Base-by-base conservation (phyloP, 1,140 invertebrate genomes). In the Eriosoma lanigerum region DNA sequence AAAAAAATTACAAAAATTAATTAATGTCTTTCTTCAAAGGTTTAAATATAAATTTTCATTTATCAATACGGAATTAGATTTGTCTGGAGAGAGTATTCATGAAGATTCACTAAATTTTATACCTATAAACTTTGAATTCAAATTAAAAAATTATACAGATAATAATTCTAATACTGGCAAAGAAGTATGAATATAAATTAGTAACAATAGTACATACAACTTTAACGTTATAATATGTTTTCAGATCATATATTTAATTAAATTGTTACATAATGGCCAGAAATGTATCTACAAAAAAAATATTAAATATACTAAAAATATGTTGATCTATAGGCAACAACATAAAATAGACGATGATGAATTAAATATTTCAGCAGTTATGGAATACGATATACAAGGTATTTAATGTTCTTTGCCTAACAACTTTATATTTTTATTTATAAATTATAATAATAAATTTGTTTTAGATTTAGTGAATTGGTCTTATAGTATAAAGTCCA, bases 271-370 rank as follows among this genome's bases (percentile, higher is more conserved):
- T 15, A 52, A 72, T 72, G 19, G 19, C 12, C 24, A 32, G 46
- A 29, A 26, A 29, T 3, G 50, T 52, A 6, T 9, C 3, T 48
- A 78, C 21, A 21, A 60, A 62, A 58, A 10, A 29, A 0, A 0
- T 46, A 24, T 62, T 10, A 3, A 19, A 62, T 9, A 62, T 0
- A 60, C 38, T 46, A 62, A 62, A 1, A 13, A 29, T 1, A 5
- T 1, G 9, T 19, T 78, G 3, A 29, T 10, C 3, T 78, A 62
- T 13, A 46, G 8, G 19, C 75, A 78, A 62, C 0, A 29, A n/a
- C 5, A 78, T 12, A 56, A 78, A 78, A 48, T 60, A 78, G 38
- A 58, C n/a, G 10, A 78, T 29, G n/a, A 78, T 0, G 38, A 78
- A 26, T 32, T 62, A 60, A 26, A 44, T 9, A 78, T 60, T 26